Evolutionary conservation across 2,888 invertebrate genomes (phyloP).

Genomic region (Empis livida): DNA sequence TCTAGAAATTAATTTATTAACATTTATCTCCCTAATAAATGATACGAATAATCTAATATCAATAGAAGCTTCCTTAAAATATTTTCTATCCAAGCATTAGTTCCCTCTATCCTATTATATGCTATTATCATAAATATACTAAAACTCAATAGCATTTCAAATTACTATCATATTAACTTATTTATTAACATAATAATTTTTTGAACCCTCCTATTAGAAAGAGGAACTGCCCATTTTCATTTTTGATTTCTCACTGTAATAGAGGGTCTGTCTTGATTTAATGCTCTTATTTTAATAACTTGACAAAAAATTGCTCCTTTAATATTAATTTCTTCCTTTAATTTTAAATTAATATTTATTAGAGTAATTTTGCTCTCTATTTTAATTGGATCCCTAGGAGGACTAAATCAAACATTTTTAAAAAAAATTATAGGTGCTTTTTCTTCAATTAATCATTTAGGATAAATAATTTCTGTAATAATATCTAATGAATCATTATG

Average conservation of each 20-base stretch:
- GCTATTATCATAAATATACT: constrained; percentile 27
- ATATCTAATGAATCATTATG: constrained; percentile 38
- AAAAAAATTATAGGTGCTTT: constrained; percentile 48
- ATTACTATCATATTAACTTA: constrained; percentile 13
- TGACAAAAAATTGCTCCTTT: constrained; percentile 54
- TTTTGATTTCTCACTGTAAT: constrained; percentile 47
- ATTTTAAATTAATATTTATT: constrained; percentile 35
- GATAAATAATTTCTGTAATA: constrained; percentile 41
- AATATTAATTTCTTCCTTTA: constrained; percentile 40
- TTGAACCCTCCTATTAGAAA: constrained; percentile 39
- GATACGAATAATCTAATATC: constrained; percentile 38
- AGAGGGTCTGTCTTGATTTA: constrained; percentile 44
- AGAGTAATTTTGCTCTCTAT: constrained; percentile 37
- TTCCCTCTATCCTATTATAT: constrained; percentile 43
- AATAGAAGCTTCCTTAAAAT: constrained; percentile 46
- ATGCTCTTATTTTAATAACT: constrained; percentile 43
- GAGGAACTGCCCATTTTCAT: constrained; percentile 45
- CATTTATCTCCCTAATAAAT: constrained; percentile 46
- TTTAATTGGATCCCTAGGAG: constrained; percentile 39
- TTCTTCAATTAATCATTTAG: constrained; percentile 51
- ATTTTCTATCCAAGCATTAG: constrained; percentile 47
- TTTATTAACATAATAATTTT: constrained; percentile 31
- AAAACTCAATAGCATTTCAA: constrained; percentile 22
- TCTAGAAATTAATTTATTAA: constrained; percentile 49
- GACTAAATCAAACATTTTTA: constrained; percentile 42